Base-by-base conservation (phyloP, 2,888 invertebrate species). In the Taphrorychus bicolor region DNA sequence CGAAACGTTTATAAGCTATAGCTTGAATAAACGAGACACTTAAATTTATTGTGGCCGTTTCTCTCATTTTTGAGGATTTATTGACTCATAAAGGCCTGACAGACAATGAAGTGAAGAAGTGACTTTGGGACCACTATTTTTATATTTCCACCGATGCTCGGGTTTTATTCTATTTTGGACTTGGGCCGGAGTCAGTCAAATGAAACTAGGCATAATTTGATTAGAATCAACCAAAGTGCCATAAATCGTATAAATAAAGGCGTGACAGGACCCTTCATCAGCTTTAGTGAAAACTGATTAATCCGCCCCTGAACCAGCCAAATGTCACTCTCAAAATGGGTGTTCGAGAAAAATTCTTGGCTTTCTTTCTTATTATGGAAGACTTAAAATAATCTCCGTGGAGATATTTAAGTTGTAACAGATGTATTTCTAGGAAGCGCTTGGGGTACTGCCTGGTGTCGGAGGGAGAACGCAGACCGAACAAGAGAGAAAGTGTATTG, bases 361-460 rank as follows among this genome's bases (percentile, higher is more conserved):
- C 70, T 74, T 74, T 72, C 71, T 72, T 56, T 71, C 71, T 69
- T 58, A 69, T 72, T 72, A 75, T 75, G 71, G 73, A 73, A 71
- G 72, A 73, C 74, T 73, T 71, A 66, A 69, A 72, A 69, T 72
- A 72, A 73, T 73, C 74, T 75, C 61, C 49, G 67, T 70, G 70
- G 70, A 71, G 76, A 74, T 76, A 77, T 77, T 77, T 74, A 73
- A 75, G 72, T 71, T 70, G 69, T 72, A 75, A 74, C 77, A 77
- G 77, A 77, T 77, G 77, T 73, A 74, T 71, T 77, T 77, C 77
- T 74, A 69, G 72, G 77, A 75, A 76, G 48, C 59, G 59, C 66
- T 66, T 56, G 56, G 66, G 56, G 66, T 7, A 7, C 45, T 17
- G 17, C 5, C 45, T 45, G 1, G 45, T 45, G 7, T n/a, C 17